Evolutionary conservation across 2,797 vertebrate genomes (phyloP).

Genomic region (Notolepis coatsorum): DNA sequence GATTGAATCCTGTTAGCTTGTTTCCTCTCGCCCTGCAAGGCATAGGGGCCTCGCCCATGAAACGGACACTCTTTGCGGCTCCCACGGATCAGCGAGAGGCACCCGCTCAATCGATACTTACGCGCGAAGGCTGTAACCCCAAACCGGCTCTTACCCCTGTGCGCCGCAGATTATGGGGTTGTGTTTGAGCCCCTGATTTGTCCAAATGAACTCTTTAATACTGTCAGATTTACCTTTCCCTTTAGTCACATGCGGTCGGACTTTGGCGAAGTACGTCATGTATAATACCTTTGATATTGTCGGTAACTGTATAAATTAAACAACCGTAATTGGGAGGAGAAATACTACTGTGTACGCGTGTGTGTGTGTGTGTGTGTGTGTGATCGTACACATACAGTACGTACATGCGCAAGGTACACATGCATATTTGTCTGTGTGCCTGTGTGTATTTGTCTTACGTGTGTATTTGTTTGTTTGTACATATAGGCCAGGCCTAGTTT

Average conservation of each 20-base stretch:
- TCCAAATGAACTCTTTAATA: slow-evolving; percentile 55
- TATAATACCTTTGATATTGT: background rate
- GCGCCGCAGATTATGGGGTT: slow-evolving; percentile 35
- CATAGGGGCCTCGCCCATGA: slow-evolving; percentile 53
- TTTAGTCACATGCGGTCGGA: slow-evolving; percentile 3
- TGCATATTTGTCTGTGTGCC: slow-evolving; percentile 35
- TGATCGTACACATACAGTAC: background rate
- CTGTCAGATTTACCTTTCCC: slow-evolving; percentile 31
- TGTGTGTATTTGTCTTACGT: slow-evolving; percentile 24
- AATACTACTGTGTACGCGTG: background rate
- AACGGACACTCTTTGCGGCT: slow-evolving; percentile 9
- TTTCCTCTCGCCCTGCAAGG: slow-evolving; percentile 63
- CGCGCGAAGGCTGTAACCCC: slow-evolving; percentile 41
- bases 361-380: slow-evolving; percentile 13
- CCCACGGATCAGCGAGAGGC: background rate
- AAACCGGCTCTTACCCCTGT: slow-evolving; percentile 23
- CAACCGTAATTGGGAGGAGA: background rate
- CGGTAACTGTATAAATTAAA: background rate
- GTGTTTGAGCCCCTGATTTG: slow-evolving; percentile 28
- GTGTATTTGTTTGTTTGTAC: slow-evolving; percentile 36
- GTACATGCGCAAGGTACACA: background rate
- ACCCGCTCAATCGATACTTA: background rate
- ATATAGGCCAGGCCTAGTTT: slow-evolving; percentile 5
- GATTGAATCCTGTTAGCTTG: slow-evolving; percentile 76
- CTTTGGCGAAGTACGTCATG: slow-evolving; percentile 1